Conservation (phyloP, 2,113 vertebrate species). For the Scatophagus argus region DNA sequence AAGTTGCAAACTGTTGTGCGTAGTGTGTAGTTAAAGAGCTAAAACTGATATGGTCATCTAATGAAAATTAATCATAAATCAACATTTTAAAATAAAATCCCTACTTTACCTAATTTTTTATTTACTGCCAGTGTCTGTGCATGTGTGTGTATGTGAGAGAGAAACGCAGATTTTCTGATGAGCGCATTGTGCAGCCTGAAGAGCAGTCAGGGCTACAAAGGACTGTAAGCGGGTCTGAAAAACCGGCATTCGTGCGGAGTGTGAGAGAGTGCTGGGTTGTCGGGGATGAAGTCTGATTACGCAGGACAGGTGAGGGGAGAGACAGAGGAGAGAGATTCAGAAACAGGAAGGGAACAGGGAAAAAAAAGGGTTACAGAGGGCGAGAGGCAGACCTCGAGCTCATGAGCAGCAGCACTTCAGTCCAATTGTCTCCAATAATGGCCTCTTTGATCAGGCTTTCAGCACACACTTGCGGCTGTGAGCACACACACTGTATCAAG, state of each 20-base stretch:
- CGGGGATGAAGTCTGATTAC: conserved; percentile 2
- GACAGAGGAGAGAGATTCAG: conserved; percentile 1
- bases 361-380: conserved; percentile 13
- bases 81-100: neutral
- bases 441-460: conserved; percentile 69
- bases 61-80: neutral
- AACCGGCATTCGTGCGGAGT: neutral
- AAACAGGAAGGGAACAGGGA: neutral
- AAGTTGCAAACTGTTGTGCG: too few species aligned
- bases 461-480: neutral
- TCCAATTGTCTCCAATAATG: conserved; percentile 71
- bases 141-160: neutral
- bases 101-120: neutral
- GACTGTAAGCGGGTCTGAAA: neutral
- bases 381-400: conserved; percentile 22
- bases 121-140: neutral
- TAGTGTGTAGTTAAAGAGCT: too few species aligned
- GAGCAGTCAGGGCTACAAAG: neutral
- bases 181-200: neutral
- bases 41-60: neutral
- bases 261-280: neutral
- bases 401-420: conserved; percentile 26
- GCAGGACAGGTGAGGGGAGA: conserved; percentile 43
- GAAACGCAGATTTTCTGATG: neutral
- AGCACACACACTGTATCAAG: neutral